Percentiles rank a stretch among this genome's conserved stretches.
Evolutionary conservation across 2,888 invertebrate species (phyloP).

Genomic region (Neoaliturus tenellus): DNA sequence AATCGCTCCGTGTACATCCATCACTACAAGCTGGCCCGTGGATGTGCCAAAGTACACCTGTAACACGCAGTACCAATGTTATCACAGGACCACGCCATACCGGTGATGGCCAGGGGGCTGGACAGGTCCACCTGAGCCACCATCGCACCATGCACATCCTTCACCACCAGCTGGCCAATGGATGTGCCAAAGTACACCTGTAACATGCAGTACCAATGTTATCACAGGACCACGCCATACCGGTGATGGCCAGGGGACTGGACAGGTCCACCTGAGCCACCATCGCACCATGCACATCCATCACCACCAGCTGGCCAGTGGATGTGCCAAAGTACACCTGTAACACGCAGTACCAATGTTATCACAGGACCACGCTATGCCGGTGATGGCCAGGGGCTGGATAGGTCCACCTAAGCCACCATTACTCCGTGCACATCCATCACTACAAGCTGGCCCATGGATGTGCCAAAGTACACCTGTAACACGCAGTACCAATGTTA

Average conservation of each 20-base stretch:
- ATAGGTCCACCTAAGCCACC: conserved; percentile 94
- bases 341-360: too few relatives aligned
- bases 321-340: conserved; percentile 97
- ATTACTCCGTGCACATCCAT: conserved; percentile 98
- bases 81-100: conserved; percentile 98
- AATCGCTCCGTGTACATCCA: conserved; percentile 98
- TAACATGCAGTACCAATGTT: too few relatives aligned
- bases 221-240: conserved; percentile 98
- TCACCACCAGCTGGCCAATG: conserved; percentile 95
- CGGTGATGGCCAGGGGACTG: conserved; percentile 89
- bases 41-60: conserved; percentile 97
- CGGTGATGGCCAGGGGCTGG: conserved; percentile 89
- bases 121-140: conserved; percentile 94
- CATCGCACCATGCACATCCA: conserved; percentile 98
- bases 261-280: conserved; percentile 94
- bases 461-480: conserved; percentile 95
- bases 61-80: too few relatives aligned
- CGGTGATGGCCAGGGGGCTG: conserved; percentile 89
- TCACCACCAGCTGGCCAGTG: conserved; percentile 95
- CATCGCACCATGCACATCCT: conserved; percentile 98
- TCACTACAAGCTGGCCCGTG: conserved; percentile 95
- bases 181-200: conserved; percentile 97
- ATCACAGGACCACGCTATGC: conserved; percentile 98
- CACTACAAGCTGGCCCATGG: conserved; percentile 95
- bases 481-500: too few relatives aligned